Evolutionary conservation across 2,797 vertebrate species (phyloP).

Genomic region (Falco naumanni): DNA sequence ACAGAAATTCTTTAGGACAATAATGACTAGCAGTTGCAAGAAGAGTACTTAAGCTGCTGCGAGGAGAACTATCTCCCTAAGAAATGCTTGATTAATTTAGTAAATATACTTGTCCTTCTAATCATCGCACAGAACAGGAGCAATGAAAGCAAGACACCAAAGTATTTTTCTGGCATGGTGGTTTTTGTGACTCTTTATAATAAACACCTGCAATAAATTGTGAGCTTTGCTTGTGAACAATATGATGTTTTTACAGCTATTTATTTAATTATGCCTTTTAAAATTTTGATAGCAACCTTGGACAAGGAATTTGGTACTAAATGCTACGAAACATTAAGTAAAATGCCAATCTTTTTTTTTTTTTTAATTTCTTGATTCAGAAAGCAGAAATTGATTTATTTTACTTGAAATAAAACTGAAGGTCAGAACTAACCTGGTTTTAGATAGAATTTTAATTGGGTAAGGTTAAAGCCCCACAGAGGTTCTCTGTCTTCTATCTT

Average conservation of each 20-base stretch:
- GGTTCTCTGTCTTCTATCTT: slow-evolving; percentile 52
- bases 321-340: background rate
- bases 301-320: background rate
- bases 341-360: background rate
- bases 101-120: background rate
- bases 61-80: background rate
- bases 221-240: background rate
- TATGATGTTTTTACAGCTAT: background rate
- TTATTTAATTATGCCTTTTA: background rate
- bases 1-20: background rate
- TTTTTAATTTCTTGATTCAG: background rate
- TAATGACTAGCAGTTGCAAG: background rate
- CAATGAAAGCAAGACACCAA: background rate
- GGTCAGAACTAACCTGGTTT: slow-evolving; percentile 47
- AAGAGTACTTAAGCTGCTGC: background rate
- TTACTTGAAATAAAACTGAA: background rate
- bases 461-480: slow-evolving; percentile 47
- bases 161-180: background rate
- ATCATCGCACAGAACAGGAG: background rate
- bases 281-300: background rate
- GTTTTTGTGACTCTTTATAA: background rate
- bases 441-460: slow-evolving; percentile 49
- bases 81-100: background rate
- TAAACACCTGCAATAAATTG: background rate
- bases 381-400: slow-evolving; percentile 34